Base-by-base conservation (phyloP, 2,888 invertebrate species). In the Beris chalybata region DNA sequence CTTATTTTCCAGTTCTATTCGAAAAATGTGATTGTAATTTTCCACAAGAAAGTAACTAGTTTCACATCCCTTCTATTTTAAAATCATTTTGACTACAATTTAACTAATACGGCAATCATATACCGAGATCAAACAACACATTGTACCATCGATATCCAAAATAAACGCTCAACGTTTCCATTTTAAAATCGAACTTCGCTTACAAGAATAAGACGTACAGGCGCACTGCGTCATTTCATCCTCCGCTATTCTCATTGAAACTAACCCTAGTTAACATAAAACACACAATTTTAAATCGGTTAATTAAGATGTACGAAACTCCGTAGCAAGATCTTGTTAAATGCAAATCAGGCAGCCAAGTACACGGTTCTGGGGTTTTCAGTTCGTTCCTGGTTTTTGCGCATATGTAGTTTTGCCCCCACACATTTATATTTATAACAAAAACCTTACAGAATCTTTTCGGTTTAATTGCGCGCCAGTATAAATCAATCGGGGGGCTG, bases 261-360 rank as follows among this genome's bases (percentile, higher is more conserved):
- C 45, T 6, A 64, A 64, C 54, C 53, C 54, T 48, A 56, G 56
- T 64, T 64, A 64, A 64, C 64, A 64, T 64, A 64, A 53, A 64
- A 64, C 64, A 64, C 56, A 64, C 64, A 64, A 31, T 66, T 65
- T 54, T 64, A 67, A 67, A 59, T 52, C 55, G 56, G 69, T 69
- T 69, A 69, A 69, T 69, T 69, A 69, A 69, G 69, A 69, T 69
- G 69, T 69, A 69, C 69, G 58, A 13, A 58, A 67, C 67, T 54
- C 56, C 55, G 64, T 63, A 59, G n/a, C 54, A 47, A 54, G 50
- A 59, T 61, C 67, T 70, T 70, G 70, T 70, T 70, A 70, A 70
- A 70, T 70, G 70, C 70, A 70, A 70, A 70, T 70, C 66, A 70
- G 68, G 61, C 65, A 54, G 52, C 56, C 50, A 30, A 65, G 56